Evolutionary conservation across 1,140 invertebrate genomes (phyloP), one percentile per base, ranked within the genome.

Genomic region (Acromyrmex heyeri): DNA sequence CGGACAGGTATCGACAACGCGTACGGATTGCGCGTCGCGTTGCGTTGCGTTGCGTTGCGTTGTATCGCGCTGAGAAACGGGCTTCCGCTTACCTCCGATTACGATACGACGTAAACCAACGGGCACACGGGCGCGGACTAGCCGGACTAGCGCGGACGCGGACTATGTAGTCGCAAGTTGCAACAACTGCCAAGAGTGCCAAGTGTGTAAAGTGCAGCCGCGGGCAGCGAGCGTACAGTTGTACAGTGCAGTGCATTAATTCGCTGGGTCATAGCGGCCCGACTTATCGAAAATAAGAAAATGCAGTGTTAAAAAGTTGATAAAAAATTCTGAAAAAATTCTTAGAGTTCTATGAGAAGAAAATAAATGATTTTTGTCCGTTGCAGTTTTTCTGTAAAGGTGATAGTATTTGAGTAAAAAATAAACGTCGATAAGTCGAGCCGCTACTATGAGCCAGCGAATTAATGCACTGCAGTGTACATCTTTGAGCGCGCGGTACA

Each of bases 71-170:
- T 59, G n/a, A n/a, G n/a, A n/a, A n/a, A n/a, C 44, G 27, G 6
- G 44, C 50, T 55, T 73, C 50, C 65, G 50, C 57, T 59, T 44
- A 44, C 38, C 38, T 44, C 86, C 86, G 21, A n/a, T 27, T 0
- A 14, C 2, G 3, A 18, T 72, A 77, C 76, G 24, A 44, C 73
- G 34, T 24, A 34, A 53, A 79, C 44, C n/a, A 34, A 64, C 82
- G 24, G 38, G 30, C 53, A 65, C 10, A 75, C 87, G 79, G 79
- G 87, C 73, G 85, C 90, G 85, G 87, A 87, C 72, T 12, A 75
- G 8, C 50, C 90, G 85, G 87, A 87, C 72, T 12, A 75, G 14
- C 50, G 72, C 38, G 62, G 18, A n/a, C 50, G 55, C 38, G 62
- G 18, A 91, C 77, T 82, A 86, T 83, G 34, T 78, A 69, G 61